phyloP scores from a whole-genome alignment of 2,113 vertebrate genomes.

The Stigmatopora argus region DNA sequence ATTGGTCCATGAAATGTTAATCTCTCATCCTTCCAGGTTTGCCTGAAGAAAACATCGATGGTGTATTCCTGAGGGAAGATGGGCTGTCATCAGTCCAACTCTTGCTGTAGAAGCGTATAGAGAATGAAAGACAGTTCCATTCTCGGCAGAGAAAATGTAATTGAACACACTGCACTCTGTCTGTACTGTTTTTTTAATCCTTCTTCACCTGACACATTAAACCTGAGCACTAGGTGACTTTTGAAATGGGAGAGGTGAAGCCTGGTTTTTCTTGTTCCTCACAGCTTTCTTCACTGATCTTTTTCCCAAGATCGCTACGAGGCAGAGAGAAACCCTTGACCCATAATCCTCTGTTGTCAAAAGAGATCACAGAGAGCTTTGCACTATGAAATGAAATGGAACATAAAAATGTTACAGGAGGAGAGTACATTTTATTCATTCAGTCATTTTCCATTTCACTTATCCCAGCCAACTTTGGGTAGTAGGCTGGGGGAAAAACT shows the following conservation, averaged over 20 bases:
- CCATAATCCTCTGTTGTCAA: conserved; percentile 43
- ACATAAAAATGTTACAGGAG: too few species aligned
- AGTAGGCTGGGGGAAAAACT: too few species aligned
- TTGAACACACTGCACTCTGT: conserved; percentile 1
- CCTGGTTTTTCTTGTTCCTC: conserved; percentile 3
- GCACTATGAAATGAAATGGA: conserved; percentile 20
- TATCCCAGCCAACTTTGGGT: too few species aligned
- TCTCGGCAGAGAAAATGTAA: neutral
- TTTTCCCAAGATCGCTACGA: conserved; percentile 27
- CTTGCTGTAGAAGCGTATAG: neutral
- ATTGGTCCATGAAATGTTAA: conserved; percentile 93
- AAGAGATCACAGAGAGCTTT: conserved; percentile 34
- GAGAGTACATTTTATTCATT: too few species aligned
- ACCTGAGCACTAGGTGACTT: neutral
- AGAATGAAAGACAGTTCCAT: conserved; percentile 1
- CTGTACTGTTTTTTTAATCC: neutral
- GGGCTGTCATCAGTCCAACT: neutral
- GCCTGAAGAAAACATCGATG: conserved; percentile 97
- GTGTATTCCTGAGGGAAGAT: conserved; percentile 85
- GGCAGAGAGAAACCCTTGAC: conserved; percentile 36
- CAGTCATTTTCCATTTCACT: too few species aligned
- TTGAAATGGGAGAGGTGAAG: conserved; percentile 22
- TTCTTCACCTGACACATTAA: conserved; percentile 26
- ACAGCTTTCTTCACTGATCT: conserved; percentile 10
- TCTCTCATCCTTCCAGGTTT: conserved; percentile 96